Percentiles rank a stretch among this genome's conserved stretches.
Evolutionary conservation across 2,797 vertebrate species (phyloP).

Genomic region (Neopelma chrysocephalum): DNA sequence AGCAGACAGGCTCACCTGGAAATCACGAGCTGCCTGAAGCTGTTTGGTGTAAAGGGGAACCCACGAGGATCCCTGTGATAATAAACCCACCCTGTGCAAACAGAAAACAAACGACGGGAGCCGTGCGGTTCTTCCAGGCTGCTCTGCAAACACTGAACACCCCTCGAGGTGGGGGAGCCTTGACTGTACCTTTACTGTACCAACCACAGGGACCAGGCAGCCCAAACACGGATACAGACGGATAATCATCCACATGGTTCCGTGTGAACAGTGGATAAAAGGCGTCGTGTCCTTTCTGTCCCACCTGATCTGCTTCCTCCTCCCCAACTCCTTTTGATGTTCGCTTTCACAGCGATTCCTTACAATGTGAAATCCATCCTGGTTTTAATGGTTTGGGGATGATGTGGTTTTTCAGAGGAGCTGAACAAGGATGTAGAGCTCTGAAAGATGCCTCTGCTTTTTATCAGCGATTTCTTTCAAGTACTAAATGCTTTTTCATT

Average conservation of each 20-base stretch:
- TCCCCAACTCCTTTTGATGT: conserved; percentile 54
- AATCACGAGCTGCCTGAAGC: background rate
- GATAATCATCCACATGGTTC: background rate
- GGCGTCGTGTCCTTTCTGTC: background rate
- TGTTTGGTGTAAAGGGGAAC: background rate
- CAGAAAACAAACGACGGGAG: background rate
- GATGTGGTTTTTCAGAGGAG: conserved; percentile 31
- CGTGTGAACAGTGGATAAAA: background rate
- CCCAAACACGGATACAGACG: background rate
- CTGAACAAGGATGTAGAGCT: conserved; percentile 29
- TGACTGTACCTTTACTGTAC: background rate
- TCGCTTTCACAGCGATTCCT: background rate
- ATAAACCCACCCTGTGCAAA: background rate
- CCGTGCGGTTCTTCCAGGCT: background rate
- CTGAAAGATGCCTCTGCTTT: conserved; percentile 58
- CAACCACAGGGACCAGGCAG: background rate
- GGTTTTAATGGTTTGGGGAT: conserved; percentile 27
- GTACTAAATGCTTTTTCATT: conserved; percentile 23
- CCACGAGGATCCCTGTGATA: rapidly evolving
- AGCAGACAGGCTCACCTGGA: background rate
- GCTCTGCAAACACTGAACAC: background rate
- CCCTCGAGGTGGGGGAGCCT: background rate
- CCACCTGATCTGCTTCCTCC: conserved; percentile 47
- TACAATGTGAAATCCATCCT: conserved; percentile 44
- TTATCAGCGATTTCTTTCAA: conserved; percentile 36